phyloP scores from a whole-genome alignment of 1,140 invertebrate species.

The Euwallacea similis region DNA sequence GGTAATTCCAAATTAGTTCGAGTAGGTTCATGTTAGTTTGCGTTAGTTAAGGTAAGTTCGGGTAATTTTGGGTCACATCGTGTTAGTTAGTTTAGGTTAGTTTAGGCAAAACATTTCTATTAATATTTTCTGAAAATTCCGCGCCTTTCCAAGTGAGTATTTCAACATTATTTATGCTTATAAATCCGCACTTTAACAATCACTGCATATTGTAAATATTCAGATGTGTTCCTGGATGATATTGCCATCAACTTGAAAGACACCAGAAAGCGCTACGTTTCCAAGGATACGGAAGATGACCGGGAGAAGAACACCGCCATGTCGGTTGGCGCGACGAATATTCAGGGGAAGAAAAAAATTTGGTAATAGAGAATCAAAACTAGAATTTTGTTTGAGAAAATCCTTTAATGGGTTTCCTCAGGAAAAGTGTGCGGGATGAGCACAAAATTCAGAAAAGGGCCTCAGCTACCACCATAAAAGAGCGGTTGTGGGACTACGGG shows the following conservation, averaged over 20 bases:
- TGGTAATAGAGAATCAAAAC: conserved; percentile 20
- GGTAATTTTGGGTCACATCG: no score
- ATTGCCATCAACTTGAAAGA: conserved; percentile 27
- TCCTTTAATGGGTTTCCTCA: no score
- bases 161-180: no score
- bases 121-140: no score
- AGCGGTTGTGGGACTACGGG: conserved; percentile 33
- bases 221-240: conserved; percentile 36
- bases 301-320: conserved; percentile 24
- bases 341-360: conserved; percentile 33
- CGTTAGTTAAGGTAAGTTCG: no score
- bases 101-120: no score
- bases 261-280: conserved; percentile 16
- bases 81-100: no score
- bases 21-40: no score
- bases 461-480: conserved; percentile 27
- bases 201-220: no score
- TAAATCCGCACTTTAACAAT: no score
- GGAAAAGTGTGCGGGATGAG: background rate
- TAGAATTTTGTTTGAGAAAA: background rate
- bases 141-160: no score
- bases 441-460: conserved; percentile 29
- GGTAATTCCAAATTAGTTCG: no score
- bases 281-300: conserved; percentile 12
- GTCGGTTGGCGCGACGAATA: conserved; percentile 24